Evolutionary conservation across 2,888 invertebrate species (phyloP), one percentile per base, ranked within the genome.

Genomic region (Pollenia angustigena): DNA sequence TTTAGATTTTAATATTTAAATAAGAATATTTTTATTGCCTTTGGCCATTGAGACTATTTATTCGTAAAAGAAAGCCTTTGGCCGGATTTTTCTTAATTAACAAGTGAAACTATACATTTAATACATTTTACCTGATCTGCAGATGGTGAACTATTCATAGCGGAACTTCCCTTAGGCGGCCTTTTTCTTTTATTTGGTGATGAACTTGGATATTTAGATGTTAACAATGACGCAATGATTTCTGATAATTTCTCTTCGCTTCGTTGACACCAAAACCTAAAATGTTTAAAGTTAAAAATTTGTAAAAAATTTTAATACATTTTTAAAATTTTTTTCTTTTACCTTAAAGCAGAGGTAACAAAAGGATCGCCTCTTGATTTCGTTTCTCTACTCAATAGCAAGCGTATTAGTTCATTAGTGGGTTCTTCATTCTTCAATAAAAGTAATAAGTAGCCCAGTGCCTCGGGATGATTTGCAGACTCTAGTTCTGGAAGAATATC

Each of bases 161-260:
- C 94, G 90, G 96, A 95, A 91, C 95, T 96, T 90, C 96, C 96
- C 92, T 96, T 96, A 16, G 95, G 95, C 14, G 96, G 95, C 71
- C 98, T 95, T 96, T 98, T 98, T 94, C 98, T 95, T 93, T 98
- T 98, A 91, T 97, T 98, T 9, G 98, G 98, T 88, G 97, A 97
- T 48, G 97, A 97, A 82, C 96, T 96, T 76, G 97, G 97, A 93
- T 97, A 97, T 91, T 97, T 95, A 87, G 96, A 96, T 91, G 96
- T 97, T 91, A 97, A 94, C 85, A 97, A 94, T 89, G 96, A 96
- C 69, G 97, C 96, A 85, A 97, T 95, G 88, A 97, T 94, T 93
- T 97, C 97, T 7, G 96, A 97, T 84, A 97, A 95, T 93, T 97
- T 97, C 90, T 98, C 98, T 91, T 98, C 97, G 91, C 96, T 96